Evolutionary conservation across 2,797 vertebrate genomes (phyloP), one percentile per base, ranked within the genome.

Genomic region (Fistularia commersonii): DNA sequence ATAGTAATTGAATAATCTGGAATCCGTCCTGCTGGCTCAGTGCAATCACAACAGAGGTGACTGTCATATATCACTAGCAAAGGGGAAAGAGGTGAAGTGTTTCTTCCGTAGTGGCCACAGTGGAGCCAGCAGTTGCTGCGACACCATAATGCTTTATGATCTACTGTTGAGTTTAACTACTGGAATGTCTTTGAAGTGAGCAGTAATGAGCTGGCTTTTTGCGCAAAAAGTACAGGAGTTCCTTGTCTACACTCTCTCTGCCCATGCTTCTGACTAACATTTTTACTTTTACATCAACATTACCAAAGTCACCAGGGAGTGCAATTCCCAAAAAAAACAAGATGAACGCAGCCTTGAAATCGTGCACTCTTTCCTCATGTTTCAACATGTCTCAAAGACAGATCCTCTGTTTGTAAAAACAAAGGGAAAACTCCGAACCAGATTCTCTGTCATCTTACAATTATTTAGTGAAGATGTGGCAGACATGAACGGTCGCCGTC

Each of bases 161-260:
- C 42, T 37, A 72, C 56, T 48, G 47, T 55, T 61, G 52, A 43
- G 32, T 72, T 71, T 60, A 69, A 70, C 65, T 23, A 38, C 66
- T 60, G 79, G 81, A 82, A 83, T 85, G 73, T 48, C 38, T 86
- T 82, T 83, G 75, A 83, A 82, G 44, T 56, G 37, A 50, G 38
- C 2, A 1, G 43, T 77, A 75, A 76, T 72, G 68, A 75, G 64
- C 34, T 7, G 41, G 39, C 40, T 40, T 54, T 44, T 7, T 43
- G 36, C 49, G 40, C 32, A 3, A 36, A 41, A 31, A 36, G 33
- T 40, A 47, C 6, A 0, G 14, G 35, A 34, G 32, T 44, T 49
- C 7, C 36, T 11, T 51, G 15, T 38, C 35, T 31, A 11, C 1
- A 1, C 41, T 34, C 7, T 1, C 38, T 51, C 9, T 11, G 15